A percentile compares a stretch with the other conserved stretches of the same genome.
Evolutionary conservation across 2,797 vertebrate species (phyloP).

Genomic region (Margarornis squamiger): DNA sequence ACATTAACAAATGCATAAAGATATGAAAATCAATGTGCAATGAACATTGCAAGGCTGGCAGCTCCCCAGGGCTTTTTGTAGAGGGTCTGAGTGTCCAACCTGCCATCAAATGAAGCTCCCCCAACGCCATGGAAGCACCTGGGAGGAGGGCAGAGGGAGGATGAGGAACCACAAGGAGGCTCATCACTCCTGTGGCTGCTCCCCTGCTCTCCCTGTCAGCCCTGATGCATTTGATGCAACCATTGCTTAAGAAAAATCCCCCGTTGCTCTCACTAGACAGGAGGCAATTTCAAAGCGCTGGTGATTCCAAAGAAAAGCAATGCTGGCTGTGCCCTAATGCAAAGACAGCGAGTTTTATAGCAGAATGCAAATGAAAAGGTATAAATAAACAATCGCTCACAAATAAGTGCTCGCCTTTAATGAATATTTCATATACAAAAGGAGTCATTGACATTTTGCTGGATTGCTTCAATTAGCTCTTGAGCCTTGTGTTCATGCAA

Average conservation of each 20-base stretch:
- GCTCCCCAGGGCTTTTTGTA: background rate
- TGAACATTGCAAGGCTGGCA: background rate
- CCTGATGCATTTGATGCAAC: background rate
- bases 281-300: background rate
- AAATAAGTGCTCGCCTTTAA: conserved; percentile 15
- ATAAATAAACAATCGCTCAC: conserved; percentile 22
- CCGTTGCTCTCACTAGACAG: rapidly evolving
- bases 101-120: background rate
- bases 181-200: background rate
- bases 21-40: background rate
- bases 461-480: conserved; percentile 78
- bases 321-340: background rate
- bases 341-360: background rate
- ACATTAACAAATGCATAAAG: conserved; percentile 1
- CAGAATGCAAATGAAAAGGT: conserved; percentile 44
- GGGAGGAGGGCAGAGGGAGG: background rate
- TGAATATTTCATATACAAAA: conserved; percentile 73
- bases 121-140: rapidly evolving
- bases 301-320: background rate
- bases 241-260: background rate
- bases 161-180: background rate
- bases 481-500: conserved; percentile 62
- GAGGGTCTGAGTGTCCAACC: background rate
- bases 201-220: background rate
- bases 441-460: conserved; percentile 77